Evolutionary conservation across 2,888 invertebrate species (phyloP).

Genomic region (Orthosia gothica): DNA sequence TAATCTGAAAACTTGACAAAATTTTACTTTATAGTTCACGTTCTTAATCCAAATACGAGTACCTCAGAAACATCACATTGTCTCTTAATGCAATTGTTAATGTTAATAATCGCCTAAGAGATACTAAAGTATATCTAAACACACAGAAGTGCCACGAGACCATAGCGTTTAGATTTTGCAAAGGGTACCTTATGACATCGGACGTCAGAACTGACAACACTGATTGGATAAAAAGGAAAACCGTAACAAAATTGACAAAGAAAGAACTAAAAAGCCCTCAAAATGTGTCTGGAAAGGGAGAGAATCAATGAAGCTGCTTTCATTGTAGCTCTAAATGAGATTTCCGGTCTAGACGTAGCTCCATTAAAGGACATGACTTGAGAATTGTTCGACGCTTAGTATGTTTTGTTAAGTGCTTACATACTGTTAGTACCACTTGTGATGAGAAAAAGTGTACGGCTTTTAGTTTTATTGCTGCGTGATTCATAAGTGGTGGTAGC

Average conservation of each 20-base stretch:
- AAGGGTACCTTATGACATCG: neutral
- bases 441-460: slow-evolving; percentile 7
- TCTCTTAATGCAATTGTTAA: no score
- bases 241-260: neutral
- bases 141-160: neutral
- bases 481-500: neutral
- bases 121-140: neutral
- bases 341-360: slow-evolving; percentile 63
- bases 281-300: slow-evolving; percentile 23
- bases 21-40: no score
- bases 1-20: no score
- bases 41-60: no score
- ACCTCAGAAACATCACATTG: no score
- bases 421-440: neutral
- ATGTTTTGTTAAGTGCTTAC: slow-evolving; percentile 27
- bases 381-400: slow-evolving; percentile 35
- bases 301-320: slow-evolving; percentile 42
- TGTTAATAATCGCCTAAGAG: no score
- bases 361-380: slow-evolving; percentile 55
- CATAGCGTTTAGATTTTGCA: neutral
- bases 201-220: no score
- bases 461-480: neutral
- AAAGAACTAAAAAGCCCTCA: slow-evolving; percentile 19
- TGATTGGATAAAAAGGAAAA: neutral
- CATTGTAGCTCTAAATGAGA: slow-evolving; percentile 42